Base-by-base conservation (phyloP, 2,888 invertebrate genomes). In the Balanococcus diminutus region DNA sequence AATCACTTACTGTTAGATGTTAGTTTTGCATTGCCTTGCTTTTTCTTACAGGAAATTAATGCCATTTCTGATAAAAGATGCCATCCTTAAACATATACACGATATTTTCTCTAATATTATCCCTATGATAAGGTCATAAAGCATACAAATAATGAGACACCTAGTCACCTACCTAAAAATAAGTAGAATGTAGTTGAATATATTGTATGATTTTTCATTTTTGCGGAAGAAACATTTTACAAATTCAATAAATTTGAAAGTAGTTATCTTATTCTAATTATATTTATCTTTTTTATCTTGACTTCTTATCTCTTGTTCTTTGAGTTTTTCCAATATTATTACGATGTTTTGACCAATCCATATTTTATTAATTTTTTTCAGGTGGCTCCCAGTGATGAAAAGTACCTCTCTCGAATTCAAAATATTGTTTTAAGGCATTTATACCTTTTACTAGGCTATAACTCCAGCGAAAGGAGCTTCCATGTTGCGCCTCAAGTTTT, bases 381-480 rank as follows among this genome's bases (percentile, higher is more conserved):
- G 91, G 96, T 96, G 0, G 95, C 93, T 89, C 96, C 96, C 0
- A 94, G 94, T 0, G 97, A 98, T 88, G 97, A 98, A 88, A 97
- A 96, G 89, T 92, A 93, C 56, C 90, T 94, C 14, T 93, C 93
- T 0, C 95, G 94, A 89, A 94, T 94, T 0, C 96, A 98, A 90
- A 95, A 94, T 87, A 93, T 97, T 88, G 97, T 99, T 0, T 90
- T 99, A 81, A 93, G 96, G 36, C 99, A 99, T 90, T 91, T 99
- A 86, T 98, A 98, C 90, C 92, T 97, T 28, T 91, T 99, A 14
- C 91, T 99, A 28, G 99, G 99, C 0, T 99, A 97, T 90, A 98
- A 96, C 90, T 95, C 95, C 88, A 93, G 93, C 83, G 98, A 99
- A 89, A 95, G 95, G 89, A 94, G 94, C 56, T 97, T 99, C 89